Evolutionary conservation across 1,140 invertebrate genomes (phyloP), one percentile per base, ranked within the genome.

Genomic region (Formica exsecta): DNA sequence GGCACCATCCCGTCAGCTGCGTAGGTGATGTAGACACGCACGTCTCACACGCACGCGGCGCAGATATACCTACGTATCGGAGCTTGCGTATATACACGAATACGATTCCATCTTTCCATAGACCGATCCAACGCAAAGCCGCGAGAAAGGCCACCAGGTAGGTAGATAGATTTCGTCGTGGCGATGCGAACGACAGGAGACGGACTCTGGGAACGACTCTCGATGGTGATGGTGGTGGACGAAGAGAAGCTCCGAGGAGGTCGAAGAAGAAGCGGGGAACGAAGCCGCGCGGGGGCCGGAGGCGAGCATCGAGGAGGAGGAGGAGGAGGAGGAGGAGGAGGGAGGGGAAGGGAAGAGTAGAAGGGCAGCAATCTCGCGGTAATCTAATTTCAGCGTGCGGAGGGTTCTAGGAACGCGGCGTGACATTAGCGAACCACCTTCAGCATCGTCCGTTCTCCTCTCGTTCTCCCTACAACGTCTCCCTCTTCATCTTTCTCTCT

Each of bases 381-480:
- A 94, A 94, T 94, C 93, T 94, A 94, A 94, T 94, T 93, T 93
- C 92, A 93, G 89, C 90, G 93, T 93, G 92, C 92, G 90, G 93
- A 94, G 92, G 90, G 81, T 94, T 94, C 92, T 92, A 91, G 90
- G 93, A 94, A 93, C 91, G 92, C 92, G 92, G 89, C 90, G 90
- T 92, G 92, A 92, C 90, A 93, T 93, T 93, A 93, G 90, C 90
- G 92, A 91, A 91, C 90, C 90, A 93, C 92, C 90, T 92, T 94
- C 92, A 88, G 91, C 86, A 89, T 86, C 85, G 90, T 88, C 80
- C 70, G 44, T 89, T 86, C 80, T 87, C 59, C 57, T 88, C 84
- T 75, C 65, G 61, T 73, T 57, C 66, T 29, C 3, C 76, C 41
- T 44, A 8, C 38, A 22, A 22, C 16, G 48, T 62, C 44, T 86